A percentile compares a stretch with the other conserved stretches of the same genome.
phyloP scores from a whole-genome alignment of 2,797 vertebrate genomes.

The Centroberyx gerrardi region DNA sequence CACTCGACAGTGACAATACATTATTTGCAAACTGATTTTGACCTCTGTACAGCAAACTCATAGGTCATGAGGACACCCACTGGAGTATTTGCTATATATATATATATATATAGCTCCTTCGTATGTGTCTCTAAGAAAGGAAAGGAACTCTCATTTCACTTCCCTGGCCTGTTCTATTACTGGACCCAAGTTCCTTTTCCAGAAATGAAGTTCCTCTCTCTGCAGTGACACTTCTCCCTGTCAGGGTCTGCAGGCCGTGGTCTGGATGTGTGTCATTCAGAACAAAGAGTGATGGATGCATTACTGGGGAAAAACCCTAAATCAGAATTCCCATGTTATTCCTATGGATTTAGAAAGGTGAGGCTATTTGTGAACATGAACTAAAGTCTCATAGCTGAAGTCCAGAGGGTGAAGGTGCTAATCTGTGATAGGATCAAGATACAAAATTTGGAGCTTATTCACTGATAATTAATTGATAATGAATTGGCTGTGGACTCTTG shows the following conservation, averaged over 20 bases:
- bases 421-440: too few relatives aligned
- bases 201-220: conserved; percentile 15
- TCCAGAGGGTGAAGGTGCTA: too few relatives aligned
- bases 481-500: too few relatives aligned
- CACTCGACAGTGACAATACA: too few relatives aligned
- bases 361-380: too few relatives aligned
- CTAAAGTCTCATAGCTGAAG: too few relatives aligned
- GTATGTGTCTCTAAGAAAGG: background rate
- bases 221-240: background rate
- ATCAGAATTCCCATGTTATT: too few relatives aligned
- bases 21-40: background rate
- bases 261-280: too few relatives aligned
- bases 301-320: background rate
- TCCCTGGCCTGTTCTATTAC: conserved; percentile 19
- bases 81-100: background rate
- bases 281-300: too few relatives aligned
- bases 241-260: background rate
- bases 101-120: background rate
- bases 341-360: too few relatives aligned
- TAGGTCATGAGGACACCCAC: background rate
- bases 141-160: background rate
- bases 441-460: too few relatives aligned
- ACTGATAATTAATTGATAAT: too few relatives aligned
- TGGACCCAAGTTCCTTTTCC: conserved; percentile 24
- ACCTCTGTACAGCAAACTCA: conserved; percentile 18